Conservation (phyloP, 2,888 invertebrate species). For the Napeogenes sylphis region DNA sequence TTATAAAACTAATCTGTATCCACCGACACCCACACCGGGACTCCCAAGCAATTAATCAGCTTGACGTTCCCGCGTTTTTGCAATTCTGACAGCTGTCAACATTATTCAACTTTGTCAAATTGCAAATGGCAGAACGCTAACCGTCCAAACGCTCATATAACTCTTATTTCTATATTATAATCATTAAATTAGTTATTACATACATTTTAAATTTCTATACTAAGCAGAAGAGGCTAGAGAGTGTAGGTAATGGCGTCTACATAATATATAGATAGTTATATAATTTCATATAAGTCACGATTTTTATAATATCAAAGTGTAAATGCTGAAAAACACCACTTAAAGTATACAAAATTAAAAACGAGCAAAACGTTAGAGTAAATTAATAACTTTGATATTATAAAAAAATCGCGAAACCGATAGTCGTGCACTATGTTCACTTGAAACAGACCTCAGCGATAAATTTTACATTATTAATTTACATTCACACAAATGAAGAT, state of each 20-base stretch:
- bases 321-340: slow-evolving; percentile 11
- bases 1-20: slow-evolving; percentile 18
- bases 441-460: slow-evolving; percentile 24
- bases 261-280: slow-evolving; percentile 48
- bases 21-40: slow-evolving; percentile 37
- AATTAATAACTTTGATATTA: slow-evolving; percentile 20
- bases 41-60: slow-evolving; percentile 41
- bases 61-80: slow-evolving; percentile 29
- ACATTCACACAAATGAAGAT: neutral
- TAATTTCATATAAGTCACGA: slow-evolving; percentile 39
- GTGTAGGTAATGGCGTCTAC: slow-evolving; percentile 60
- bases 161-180: slow-evolving; percentile 54
- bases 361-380: neutral
- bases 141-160: slow-evolving; percentile 48
- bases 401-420: slow-evolving; percentile 15
- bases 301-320: slow-evolving; percentile 34
- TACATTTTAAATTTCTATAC: slow-evolving; percentile 51
- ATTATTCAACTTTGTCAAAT: slow-evolving; percentile 12
- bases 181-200: slow-evolving; percentile 53
- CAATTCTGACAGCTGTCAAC: slow-evolving; percentile 27
- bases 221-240: slow-evolving; percentile 72
- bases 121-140: slow-evolving; percentile 35
- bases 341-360: neutral
- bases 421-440: slow-evolving; percentile 27
- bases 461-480: slow-evolving; percentile 19